These are phyloP conservation scores for Sebastes alutus DNA, from an alignment of 2,797 vertebrate genomes.

Conservation along the genomic window DNA sequence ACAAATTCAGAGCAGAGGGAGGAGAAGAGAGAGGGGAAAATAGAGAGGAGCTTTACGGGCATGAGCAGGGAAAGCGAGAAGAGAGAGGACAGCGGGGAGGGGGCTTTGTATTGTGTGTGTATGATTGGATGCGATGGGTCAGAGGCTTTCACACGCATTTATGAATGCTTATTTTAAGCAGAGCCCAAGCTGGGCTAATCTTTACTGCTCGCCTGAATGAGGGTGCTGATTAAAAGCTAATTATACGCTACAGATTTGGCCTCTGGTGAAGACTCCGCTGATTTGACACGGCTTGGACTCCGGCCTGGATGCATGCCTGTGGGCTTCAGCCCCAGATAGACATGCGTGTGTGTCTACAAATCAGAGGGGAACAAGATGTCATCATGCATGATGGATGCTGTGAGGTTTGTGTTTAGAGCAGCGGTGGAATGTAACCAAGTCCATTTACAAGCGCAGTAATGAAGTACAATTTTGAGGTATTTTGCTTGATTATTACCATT, in stretches of 20 bases:
- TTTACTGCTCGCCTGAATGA: conserved; percentile 78
- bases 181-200: conserved; percentile 75
- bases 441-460: not conserved
- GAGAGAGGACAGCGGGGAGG: conserved; percentile 37
- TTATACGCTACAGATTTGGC: conserved; percentile 85
- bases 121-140: conserved; percentile 74
- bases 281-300: conserved; percentile 75
- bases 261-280: conserved; percentile 77
- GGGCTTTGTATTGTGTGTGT: conserved; percentile 57
- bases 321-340: conserved; percentile 61
- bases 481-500: not conserved
- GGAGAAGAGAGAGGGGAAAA: conserved; percentile 4
- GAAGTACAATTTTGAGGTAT: not conserved
- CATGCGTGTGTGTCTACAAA: conserved; percentile 38
- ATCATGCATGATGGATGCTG: conserved; percentile 34
- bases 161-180: conserved; percentile 82
- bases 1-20: conserved; percentile 23
- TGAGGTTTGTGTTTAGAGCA: conserved; percentile 39
- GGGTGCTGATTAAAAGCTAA: conserved; percentile 85
- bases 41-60: conserved; percentile 32
- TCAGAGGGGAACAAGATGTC: conserved; percentile 44
- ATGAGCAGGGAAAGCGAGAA: not conserved
- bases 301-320: conserved; percentile 61
- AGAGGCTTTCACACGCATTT: conserved; percentile 77
- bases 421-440: not conserved